Conservation (phyloP, 2,113 vertebrate species). For the Melozone crissalis region DNA sequence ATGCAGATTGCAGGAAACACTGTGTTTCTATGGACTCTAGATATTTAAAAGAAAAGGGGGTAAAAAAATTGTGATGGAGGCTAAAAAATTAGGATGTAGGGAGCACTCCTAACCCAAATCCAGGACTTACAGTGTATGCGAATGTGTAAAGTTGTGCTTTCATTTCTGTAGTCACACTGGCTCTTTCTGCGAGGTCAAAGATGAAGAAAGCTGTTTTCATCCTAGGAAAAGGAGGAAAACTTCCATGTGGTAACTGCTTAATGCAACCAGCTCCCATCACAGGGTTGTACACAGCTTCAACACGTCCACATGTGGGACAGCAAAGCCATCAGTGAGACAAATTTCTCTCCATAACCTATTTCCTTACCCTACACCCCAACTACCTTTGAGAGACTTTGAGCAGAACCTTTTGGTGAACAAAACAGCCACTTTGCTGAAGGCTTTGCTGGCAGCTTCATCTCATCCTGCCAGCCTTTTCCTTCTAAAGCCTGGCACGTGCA, state of each 20-base stretch:
- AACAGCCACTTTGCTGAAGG: background rate
- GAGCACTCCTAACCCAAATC: background rate
- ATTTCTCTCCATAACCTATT: background rate
- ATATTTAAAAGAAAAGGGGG: background rate
- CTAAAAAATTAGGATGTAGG: background rate
- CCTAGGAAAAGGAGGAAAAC: constrained; percentile 68
- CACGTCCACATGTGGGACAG: accelerated
- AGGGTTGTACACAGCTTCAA: background rate
- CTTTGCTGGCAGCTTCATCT: background rate
- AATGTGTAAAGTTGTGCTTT: constrained; percentile 84
- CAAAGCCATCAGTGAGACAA: background rate
- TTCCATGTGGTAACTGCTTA: background rate
- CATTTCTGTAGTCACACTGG: constrained; percentile 67
- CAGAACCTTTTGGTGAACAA: background rate
- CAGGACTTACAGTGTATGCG: constrained; percentile 82
- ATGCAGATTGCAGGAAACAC: background rate
- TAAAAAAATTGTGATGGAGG: background rate
- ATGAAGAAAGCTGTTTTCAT: constrained; percentile 98
- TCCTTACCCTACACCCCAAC: background rate
- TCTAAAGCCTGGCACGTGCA: background rate
- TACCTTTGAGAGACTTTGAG: background rate
- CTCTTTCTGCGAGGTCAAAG: constrained; percentile 89
- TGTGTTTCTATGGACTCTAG: accelerated
- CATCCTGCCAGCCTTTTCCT: background rate
- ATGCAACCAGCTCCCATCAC: background rate